Conservation (phyloP, 2,113 vertebrate species). For the Cavia aperea region DNA sequence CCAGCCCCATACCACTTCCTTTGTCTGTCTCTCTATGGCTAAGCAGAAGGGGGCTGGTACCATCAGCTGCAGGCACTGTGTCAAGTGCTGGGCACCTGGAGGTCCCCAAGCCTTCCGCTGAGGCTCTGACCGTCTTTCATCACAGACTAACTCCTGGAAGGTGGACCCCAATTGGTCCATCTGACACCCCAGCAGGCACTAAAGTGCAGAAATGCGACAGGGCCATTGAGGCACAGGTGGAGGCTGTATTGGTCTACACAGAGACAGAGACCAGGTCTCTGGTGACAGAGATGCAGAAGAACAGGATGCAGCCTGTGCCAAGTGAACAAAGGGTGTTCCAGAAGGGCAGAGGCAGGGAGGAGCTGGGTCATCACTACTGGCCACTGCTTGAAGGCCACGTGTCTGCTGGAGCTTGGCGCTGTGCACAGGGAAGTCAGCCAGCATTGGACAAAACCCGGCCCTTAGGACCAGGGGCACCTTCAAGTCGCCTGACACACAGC, state of each 20-base stretch:
- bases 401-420: background rate
- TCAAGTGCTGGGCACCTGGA: background rate
- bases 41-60: background rate
- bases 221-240: background rate
- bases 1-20: rapidly evolving
- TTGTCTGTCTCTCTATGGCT: background rate
- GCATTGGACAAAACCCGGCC: background rate
- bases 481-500: background rate
- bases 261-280: background rate
- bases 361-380: background rate
- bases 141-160: background rate
- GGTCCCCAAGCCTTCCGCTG: background rate
- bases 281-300: background rate
- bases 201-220: background rate
- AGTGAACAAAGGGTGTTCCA: background rate
- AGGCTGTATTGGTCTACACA: background rate
- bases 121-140: background rate
- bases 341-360: background rate
- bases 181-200: background rate
- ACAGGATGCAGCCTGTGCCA: background rate
- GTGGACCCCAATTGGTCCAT: background rate
- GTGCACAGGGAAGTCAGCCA: background rate
- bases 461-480: background rate
- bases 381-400: background rate
- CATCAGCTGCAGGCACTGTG: background rate